Evolutionary conservation across 2,113 vertebrate species (phyloP).

Genomic region (Patagioenas fasciata): DNA sequence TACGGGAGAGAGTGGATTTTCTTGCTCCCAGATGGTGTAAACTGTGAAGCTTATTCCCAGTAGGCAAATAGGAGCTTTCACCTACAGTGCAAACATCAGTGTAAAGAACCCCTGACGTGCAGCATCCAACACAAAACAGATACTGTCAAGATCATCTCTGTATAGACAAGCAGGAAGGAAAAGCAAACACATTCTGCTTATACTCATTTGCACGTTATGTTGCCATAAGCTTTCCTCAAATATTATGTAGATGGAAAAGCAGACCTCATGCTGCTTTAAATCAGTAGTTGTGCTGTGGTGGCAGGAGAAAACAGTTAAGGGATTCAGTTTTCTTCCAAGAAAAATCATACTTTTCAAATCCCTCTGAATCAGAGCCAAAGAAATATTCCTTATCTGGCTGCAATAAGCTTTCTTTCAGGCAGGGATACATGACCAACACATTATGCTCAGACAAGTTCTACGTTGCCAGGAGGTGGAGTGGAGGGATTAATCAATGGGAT

Average conservation of each 20-base stretch:
- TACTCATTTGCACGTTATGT: constrained; percentile 57
- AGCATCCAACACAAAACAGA: constrained; percentile 37
- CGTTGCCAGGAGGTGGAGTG: neutral
- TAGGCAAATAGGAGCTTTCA: constrained; percentile 10
- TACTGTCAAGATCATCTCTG: constrained; percentile 36
- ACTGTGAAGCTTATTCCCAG: neutral
- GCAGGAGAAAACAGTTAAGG: constrained; percentile 68
- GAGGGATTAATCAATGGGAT: neutral
- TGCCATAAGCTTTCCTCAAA: constrained; percentile 66
- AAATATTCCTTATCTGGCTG: constrained; percentile 75
- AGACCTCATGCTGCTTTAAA: constrained; percentile 67
- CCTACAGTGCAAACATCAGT: constrained; percentile 1
- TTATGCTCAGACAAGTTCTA: neutral
- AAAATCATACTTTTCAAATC: constrained; percentile 71
- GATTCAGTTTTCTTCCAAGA: constrained; percentile 72
- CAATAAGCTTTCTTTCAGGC: constrained; percentile 23
- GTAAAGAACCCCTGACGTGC: neutral
- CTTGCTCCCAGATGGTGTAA: neutral
- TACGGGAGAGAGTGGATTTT: neutral
- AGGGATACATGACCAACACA: neutral
- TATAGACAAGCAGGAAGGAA: constrained; percentile 34
- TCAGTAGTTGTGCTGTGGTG: constrained; percentile 58
- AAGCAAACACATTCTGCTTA: constrained; percentile 62
- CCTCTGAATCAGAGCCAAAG: constrained; percentile 66
- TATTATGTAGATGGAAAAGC: constrained; percentile 72